These are phyloP conservation scores for Troides aeacus DNA, from an alignment of 2,888 invertebrate species.

Conservation along the genomic window DNA sequence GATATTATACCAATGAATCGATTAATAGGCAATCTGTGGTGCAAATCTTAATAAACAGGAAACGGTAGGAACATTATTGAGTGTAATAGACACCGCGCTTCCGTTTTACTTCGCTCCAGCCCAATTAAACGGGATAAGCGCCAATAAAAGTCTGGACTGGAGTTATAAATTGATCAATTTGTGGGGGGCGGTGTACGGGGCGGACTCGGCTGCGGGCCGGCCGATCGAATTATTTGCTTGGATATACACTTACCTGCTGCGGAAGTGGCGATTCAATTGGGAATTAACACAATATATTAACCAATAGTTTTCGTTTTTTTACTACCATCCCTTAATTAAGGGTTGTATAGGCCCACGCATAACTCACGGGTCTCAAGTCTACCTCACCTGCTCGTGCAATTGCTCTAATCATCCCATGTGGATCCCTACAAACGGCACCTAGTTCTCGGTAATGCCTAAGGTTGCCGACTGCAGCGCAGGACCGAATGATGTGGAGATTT, in stretches of 20 bases:
- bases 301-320: not conserved
- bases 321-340: not conserved
- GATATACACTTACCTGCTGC: constrained; percentile 27
- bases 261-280: constrained; percentile 20
- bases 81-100: constrained; percentile 47
- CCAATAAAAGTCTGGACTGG: constrained; percentile 65
- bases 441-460: no score
- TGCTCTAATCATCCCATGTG: no score
- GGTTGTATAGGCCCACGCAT: no score
- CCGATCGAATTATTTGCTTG: constrained; percentile 28
- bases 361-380: no score
- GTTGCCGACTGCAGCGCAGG: no score
- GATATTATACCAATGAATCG: constrained; percentile 19
- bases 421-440: no score
- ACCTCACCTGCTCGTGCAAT: no score
- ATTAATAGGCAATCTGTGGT: constrained; percentile 1
- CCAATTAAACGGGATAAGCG: constrained; percentile 69
- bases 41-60: constrained; percentile 30
- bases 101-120: constrained; percentile 52
- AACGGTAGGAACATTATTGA: constrained; percentile 44
- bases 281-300: constrained; percentile 10
- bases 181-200: constrained; percentile 44
- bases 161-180: constrained; percentile 72
- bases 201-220: constrained; percentile 10
- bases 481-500: no score